Evolutionary conservation across 2,113 vertebrate genomes (phyloP), one percentile per base, ranked within the genome.

Genomic region (Holacanthus passer): DNA sequence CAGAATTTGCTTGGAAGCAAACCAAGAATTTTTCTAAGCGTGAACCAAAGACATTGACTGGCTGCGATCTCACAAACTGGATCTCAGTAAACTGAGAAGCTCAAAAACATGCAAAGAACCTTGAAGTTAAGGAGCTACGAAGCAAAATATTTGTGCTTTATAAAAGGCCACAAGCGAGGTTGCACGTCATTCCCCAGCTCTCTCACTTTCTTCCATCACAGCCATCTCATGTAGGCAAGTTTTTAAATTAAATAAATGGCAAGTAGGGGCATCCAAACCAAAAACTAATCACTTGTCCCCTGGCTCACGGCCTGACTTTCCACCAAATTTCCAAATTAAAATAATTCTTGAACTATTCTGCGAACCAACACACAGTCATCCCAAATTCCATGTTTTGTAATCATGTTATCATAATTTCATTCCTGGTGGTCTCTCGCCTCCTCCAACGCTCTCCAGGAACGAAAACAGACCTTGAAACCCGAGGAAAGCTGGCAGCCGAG

Each of bases 391-490:
- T 48, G 47, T 82, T 82, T 79, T 70, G n/a, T 43, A 69, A 81
- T 70, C 32, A 8, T 71, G 14, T 58, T 35, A 76, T 55, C 70
- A 37, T 60, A 58, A 62, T 78, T 80, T 50, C 9, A 55, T 14
- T 63, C 59, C 47, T 29, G 76, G 68, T 74, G 73, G 83, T 83
- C 55, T 59, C 68, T 56, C 0, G 16, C 55, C 39, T 64, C 43
- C 56, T 76, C 35, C 29, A n/a, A 56, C 9, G 32, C 47, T 83
- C 47, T 71, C 35, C 59, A 72, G 68, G 50, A 90, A 81, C 24
- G 65, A 87, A 86, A 88, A 65, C 78, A 86, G 68, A 50, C 71
- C 58, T 43, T 83, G 83, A 89, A 92, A 87, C 59, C 62, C 3
- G 45, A 85, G 56, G 8, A 63, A 73, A 73, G 63, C 47, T 73